Base-by-base conservation (phyloP, 2,797 vertebrate species). In the Paedocypris micromegethes region DNA sequence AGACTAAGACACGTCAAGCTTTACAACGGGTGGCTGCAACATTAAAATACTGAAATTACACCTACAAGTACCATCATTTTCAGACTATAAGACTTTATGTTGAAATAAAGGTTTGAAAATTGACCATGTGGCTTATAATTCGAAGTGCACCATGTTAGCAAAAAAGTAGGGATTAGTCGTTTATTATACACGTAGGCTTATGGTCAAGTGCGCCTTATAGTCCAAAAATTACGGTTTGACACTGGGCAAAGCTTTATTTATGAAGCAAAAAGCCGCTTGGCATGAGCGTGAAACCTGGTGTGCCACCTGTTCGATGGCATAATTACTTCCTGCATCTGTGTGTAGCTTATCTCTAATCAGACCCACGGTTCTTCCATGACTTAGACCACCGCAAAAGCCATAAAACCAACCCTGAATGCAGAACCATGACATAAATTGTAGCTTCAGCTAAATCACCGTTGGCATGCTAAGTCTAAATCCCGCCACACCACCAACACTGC, bases 301-400 rank as follows among this genome's bases (percentile, higher is more conserved):
- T 70, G 54, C 76, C 78, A 78, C 74, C 78, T 80, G 76, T 80
- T 66, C 61, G 66, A 70, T 6, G 3, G 44, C 44, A 54, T 55
- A 78, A 70, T 74, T 76, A 71, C 66, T 68, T 38, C 61, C 49
- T 75, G 70, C 44, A 41, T 66, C 69, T 76, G 64, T 62, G 59
- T 41, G 4, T 42, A 47, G 41, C 57, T 74, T 52, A 68, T 46
- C 48, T 8, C 41, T 61, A 55, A 66, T 64, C 58, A 71, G 45
- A 52, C 59, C 75, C 67, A 68, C 68, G 71, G 58, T 8, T 6
- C 6, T 47, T 54, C 23, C 23, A 23, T 23, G 23, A 4, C 38
- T 23, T 58, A 58, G 53, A 73, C 9, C 57, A 23, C n/a, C 3
- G 1, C 23, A 23, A 23, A 23, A 23, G 23, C 23, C 4, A 47